These are phyloP conservation scores for Xestia c-nigrum DNA, from an alignment of 2,888 invertebrate species.

Conservation along the genomic window DNA sequence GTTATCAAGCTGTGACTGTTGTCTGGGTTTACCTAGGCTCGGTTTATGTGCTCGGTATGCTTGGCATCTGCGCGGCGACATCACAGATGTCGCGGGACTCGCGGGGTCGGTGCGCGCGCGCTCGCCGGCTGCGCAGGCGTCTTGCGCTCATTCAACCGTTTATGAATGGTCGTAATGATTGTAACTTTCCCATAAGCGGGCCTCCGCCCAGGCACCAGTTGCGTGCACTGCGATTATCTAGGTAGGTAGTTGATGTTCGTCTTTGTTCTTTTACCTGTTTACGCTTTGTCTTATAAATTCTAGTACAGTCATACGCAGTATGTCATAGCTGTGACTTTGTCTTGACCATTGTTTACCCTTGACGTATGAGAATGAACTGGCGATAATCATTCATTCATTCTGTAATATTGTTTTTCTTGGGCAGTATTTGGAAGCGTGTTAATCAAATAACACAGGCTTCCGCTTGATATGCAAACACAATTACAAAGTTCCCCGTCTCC, in stretches of 20 bases:
- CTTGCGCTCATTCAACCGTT: slow-evolving; percentile 88
- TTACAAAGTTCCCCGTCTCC: not conserved
- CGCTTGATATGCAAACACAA: slow-evolving; percentile 12
- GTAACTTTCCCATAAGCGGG: slow-evolving; percentile 88
- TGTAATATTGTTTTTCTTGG: slow-evolving; percentile 33
- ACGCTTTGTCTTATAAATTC: slow-evolving; percentile 58
- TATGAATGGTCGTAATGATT: slow-evolving; percentile 88
- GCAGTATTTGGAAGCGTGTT: slow-evolving; percentile 32
- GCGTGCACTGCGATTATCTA: slow-evolving; percentile 73
- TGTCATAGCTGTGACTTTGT: slow-evolving; percentile 62
- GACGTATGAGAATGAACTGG: slow-evolving; percentile 57
- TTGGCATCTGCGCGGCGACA: slow-evolving; percentile 74
- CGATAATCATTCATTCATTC: slow-evolving; percentile 55
- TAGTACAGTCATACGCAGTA: slow-evolving; percentile 58
- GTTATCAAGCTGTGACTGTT: slow-evolving; percentile 32
- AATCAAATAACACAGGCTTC: slow-evolving; percentile 22
- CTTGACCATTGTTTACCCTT: slow-evolving; percentile 65
- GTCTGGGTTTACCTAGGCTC: slow-evolving; percentile 52
- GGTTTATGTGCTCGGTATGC: slow-evolving; percentile 59
- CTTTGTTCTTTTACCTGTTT: slow-evolving; percentile 71
- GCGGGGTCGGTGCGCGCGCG: slow-evolving; percentile 78
- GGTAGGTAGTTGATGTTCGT: slow-evolving; percentile 61
- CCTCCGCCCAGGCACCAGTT: slow-evolving; percentile 80
- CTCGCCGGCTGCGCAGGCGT: slow-evolving; percentile 79
- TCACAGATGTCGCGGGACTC: slow-evolving; percentile 78